Evolutionary conservation across 2,797 vertebrate genomes (phyloP), one percentile per base, ranked within the genome.

Genomic region (Crocodylus rhombifer): DNA sequence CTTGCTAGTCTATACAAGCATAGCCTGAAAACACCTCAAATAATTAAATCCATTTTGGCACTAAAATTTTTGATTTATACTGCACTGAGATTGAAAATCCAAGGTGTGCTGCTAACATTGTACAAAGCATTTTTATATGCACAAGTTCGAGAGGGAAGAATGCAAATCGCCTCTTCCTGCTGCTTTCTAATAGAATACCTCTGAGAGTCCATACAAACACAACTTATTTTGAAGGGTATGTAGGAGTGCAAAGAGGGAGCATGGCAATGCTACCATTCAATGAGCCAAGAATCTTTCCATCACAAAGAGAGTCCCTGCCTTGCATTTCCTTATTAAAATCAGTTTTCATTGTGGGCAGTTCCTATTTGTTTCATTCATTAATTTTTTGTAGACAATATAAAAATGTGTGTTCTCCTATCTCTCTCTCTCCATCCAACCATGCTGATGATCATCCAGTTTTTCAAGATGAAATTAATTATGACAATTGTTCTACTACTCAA

Each of bases 11-110:
- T 93, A 62, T 91, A 92, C 74, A 94, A 89, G 93, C 74, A 80
- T 71, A 91, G 60, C 42, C 86, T 88, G 89, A 42, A 92, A 94
- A 23, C 94, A 91, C 85, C 94, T 77, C 63, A 90, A 87, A 91
- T 80, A 94, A 94, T 80, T 88, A 88, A 84, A 93, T 84, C 65
- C 57, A 82, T 86, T 96, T 97, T 90, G 93, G 71, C 65, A 87
- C 42, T 88, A 94, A 92, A 94, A 82, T 94, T 87, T 96, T 96
- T 95, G 67, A 57, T 87, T 89, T 90, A 86, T 9, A 42, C 81
- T 84, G 77, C 77, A 51, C 85, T 77, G 12, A 2, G 4, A 95
- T 90, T 92, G 87, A 91, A 96, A 96, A 95, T 82, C 63, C 75
- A 67, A 95, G 82, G 84, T 82, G 86, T 96, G 88, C 91, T 80